Conservation (phyloP, 2,888 invertebrate species). For the Cetonia aurata region DNA sequence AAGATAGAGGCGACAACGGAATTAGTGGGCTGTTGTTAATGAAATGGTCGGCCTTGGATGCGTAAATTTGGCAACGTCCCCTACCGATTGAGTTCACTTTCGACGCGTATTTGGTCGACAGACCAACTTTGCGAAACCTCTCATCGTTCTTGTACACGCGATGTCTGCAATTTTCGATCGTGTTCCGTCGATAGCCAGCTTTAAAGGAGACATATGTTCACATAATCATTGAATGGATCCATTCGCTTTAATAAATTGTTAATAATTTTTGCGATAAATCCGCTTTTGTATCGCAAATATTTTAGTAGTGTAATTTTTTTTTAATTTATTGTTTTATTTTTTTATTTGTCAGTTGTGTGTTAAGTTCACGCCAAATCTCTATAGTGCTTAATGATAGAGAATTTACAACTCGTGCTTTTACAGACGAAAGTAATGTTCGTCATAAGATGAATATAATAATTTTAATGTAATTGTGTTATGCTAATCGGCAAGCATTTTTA, state of each 20-base stretch:
- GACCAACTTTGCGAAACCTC: slow-evolving; percentile 20
- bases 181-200: slow-evolving; percentile 8
- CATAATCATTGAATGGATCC: slow-evolving; percentile 27
- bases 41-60: slow-evolving; percentile 51
- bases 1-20: slow-evolving; percentile 33
- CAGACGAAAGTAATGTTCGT: too few species aligned
- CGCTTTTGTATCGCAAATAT: background rate
- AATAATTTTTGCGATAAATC: background rate
- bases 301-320: background rate
- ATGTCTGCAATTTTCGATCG: slow-evolving; percentile 29
- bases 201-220: slow-evolving; percentile 10
- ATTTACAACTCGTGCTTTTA: too few species aligned
- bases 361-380: too few species aligned
- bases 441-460: too few species aligned
- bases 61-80: slow-evolving; percentile 52
- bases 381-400: too few species aligned
- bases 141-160: slow-evolving; percentile 16
- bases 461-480: too few species aligned
- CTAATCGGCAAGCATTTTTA: too few species aligned
- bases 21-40: slow-evolving; percentile 49
- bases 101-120: slow-evolving; percentile 25
- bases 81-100: slow-evolving; percentile 30
- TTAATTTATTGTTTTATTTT: too few species aligned
- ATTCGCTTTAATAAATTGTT: slow-evolving; percentile 3
- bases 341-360: too few species aligned